Evolutionary conservation across 2,113 vertebrate genomes (phyloP), one percentile per base, ranked within the genome.

Genomic region (Capreolus pygargus): DNA sequence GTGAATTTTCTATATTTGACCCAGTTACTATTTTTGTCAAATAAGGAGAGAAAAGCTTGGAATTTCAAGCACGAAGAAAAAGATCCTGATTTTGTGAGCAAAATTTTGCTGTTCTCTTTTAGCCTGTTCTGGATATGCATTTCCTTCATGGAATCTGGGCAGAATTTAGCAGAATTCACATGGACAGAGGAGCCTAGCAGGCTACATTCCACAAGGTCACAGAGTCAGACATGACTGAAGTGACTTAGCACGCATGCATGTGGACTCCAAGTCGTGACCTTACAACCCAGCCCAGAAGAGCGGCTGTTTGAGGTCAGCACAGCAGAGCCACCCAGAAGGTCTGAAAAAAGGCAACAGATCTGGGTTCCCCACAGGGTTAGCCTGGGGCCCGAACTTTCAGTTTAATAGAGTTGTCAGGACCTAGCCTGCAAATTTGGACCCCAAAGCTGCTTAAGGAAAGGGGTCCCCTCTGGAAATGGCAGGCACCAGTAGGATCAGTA

Each of bases 11-110:
- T 98, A 94, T 97, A 97, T 98, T 98, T 98, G 97, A 98, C 98
- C 94, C 84, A 97, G 96, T 98, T 98, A 97, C 98, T 98, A 98
- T 98, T 98, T 98, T 98, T 98, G 89, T 84, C 81, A 36, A 90
- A 89, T 93, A 96, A 96, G 60, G 79, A 93, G 70, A 97, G 91
- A 93, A 96, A 97, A 95, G 58, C 97, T 97, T 90, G 89, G 89
- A 82, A 97, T 97, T 98, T 98, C 92, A 97, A 93, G 78, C 94
- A 89, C 88, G 92, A 97, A 70, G 92, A 94, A 93, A 96, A 94
- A 93, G 76, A 94, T 94, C 39, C 94, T 47, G 90, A 94, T 89
- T 97, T 91, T 97, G 54, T 92, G 88, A 97, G 57, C 67, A 91
- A 90, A 96, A 91, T 96, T 61, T 91, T 88, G 92, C 87, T 91